phyloP scores from a whole-genome alignment of 2,113 vertebrate species.

The Aspidoscelis tigris region DNA sequence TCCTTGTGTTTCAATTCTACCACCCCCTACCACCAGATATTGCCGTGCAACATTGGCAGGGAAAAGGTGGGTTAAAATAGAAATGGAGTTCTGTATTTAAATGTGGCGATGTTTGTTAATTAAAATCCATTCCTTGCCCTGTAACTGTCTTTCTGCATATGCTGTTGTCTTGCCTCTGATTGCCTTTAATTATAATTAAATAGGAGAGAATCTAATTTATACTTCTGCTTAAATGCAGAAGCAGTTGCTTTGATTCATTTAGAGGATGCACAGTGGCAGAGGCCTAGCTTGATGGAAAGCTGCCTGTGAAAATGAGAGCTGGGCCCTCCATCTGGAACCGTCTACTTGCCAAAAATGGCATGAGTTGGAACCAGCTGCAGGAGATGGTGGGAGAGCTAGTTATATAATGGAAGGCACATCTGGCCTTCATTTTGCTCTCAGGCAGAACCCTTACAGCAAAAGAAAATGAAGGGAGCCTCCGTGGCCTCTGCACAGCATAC shows the following conservation, averaged over 20 bases:
- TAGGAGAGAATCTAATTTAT: background rate
- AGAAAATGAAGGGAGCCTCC: no score
- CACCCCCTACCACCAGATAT: no score
- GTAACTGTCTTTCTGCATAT: conserved; percentile 1
- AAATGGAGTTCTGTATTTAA: background rate
- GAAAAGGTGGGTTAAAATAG: background rate
- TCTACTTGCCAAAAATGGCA: no score
- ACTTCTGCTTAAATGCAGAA: conserved; percentile 13
- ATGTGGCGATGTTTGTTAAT: conserved; percentile 11
- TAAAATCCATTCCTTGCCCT: conserved; percentile 21
- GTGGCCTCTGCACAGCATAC: no score
- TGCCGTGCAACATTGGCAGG: conserved; percentile 15
- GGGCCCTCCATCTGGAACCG: background rate
- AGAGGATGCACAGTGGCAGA: background rate
- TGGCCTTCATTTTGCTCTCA: no score
- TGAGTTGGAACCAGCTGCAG: background rate
- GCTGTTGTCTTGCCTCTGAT: background rate
- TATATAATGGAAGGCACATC: no score
- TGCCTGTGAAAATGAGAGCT: background rate
- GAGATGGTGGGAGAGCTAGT: background rate
- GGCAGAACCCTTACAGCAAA: no score
- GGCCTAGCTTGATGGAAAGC: background rate
- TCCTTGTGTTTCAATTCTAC: background rate
- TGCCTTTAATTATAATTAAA: conserved; percentile 25
- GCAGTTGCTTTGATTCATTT: background rate